These are phyloP conservation scores for Phenganax stokvisi DNA, from an alignment of 92 coral and sea anemone genomes.

Conservation along the genomic window DNA sequence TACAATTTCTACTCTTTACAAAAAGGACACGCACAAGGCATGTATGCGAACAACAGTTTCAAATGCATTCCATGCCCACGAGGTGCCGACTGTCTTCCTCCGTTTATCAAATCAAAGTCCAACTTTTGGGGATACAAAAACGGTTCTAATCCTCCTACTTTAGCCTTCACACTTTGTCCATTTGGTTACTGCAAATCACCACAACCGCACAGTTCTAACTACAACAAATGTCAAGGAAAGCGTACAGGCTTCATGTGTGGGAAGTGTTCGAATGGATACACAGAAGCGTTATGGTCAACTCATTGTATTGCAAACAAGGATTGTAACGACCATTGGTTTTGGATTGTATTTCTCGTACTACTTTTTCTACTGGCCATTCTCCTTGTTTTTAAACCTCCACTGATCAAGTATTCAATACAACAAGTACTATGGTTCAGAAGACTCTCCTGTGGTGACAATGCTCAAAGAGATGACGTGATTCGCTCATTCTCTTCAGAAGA, in stretches of 20 bases:
- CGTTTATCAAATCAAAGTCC: conserved; percentile 44
- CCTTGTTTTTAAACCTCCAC: conserved; percentile 62
- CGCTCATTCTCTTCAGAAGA: background rate
- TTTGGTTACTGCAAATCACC: conserved; percentile 62
- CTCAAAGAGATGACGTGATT: background rate
- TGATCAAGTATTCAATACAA: conserved; percentile 40
- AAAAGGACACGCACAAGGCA: conserved; percentile 48
- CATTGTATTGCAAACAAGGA: conserved; percentile 45
- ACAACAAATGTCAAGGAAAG: conserved; percentile 68
- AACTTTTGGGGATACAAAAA: conserved; percentile 73
- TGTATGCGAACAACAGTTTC: conserved; percentile 33
- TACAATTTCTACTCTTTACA: conserved; percentile 54
- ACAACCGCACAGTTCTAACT: conserved; percentile 25
- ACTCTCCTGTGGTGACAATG: background rate
- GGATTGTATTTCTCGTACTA: conserved; percentile 47
- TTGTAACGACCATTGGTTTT: conserved; percentile 64
- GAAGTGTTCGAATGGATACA: conserved; percentile 50
- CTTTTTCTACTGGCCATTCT: conserved; percentile 52
- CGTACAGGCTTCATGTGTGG: conserved; percentile 76
- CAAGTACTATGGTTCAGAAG: conserved; percentile 58
- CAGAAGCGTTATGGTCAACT: conserved; percentile 64
- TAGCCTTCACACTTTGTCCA: conserved; percentile 66
- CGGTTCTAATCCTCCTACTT: conserved; percentile 31
- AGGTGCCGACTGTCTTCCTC: conserved; percentile 59
- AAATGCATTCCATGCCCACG: conserved; percentile 65